These are phyloP conservation scores for Astropecten irregularis DNA, from an alignment of 53 echinoderm and acorn worm genomes.

Conservation along the genomic window DNA sequence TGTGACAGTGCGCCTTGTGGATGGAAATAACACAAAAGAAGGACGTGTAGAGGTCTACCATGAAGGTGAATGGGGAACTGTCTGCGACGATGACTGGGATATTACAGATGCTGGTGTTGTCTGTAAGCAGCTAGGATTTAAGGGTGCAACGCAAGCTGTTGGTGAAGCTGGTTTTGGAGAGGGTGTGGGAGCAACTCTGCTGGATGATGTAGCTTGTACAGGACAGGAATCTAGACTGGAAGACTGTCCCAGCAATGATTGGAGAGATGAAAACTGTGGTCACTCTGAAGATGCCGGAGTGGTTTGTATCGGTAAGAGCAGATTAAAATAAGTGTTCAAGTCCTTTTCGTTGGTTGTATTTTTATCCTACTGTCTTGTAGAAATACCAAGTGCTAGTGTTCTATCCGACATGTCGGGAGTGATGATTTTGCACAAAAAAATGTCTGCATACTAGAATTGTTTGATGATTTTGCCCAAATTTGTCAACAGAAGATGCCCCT, in stretches of 20 bases:
- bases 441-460: too few relatives aligned
- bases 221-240: neutral
- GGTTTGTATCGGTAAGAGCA: too few relatives aligned
- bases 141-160: neutral
- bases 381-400: too few relatives aligned
- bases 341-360: too few relatives aligned
- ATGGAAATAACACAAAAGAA: neutral
- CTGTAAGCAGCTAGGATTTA: slow-evolving; percentile 19
- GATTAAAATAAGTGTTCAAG: too few relatives aligned
- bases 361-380: neutral
- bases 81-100: slow-evolving; percentile 8
- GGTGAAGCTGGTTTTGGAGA: neutral
- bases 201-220: neutral
- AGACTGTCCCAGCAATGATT: neutral
- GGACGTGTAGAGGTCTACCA: slow-evolving; percentile 27
- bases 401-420: too few relatives aligned
- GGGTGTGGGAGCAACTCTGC: neutral
- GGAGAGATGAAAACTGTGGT: neutral
- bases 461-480: too few relatives aligned
- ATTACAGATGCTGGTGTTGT: neutral
- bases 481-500: too few relatives aligned
- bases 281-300: slow-evolving; percentile 30
- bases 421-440: too few relatives aligned
- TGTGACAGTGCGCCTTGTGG: neutral
- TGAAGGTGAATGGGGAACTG: slow-evolving; percentile 14